A percentile compares a stretch with the other conserved stretches of the same genome.
These are phyloP conservation scores for Zosterops lateralis DNA, from an alignment of 2,113 vertebrate species.

Conservation along the genomic window DNA sequence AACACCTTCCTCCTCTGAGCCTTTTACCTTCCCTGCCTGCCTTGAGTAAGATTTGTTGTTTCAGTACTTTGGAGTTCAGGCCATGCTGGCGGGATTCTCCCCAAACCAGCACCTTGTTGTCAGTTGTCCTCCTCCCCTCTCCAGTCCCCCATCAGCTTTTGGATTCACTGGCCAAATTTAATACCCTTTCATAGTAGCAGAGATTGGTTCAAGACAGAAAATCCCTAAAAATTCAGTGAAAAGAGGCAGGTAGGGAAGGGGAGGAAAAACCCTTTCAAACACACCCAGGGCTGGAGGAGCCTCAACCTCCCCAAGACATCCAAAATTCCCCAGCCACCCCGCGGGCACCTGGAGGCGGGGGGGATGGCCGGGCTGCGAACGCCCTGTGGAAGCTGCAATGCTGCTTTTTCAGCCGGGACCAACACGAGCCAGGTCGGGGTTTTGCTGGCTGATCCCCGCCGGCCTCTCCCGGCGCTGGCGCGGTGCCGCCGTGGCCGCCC, in stretches of 20 bases:
- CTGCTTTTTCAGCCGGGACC: background rate
- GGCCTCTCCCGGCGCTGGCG: background rate
- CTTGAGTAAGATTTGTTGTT: background rate
- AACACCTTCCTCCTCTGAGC: background rate
- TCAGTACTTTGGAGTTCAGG: background rate
- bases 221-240: background rate
- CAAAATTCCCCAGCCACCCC: background rate
- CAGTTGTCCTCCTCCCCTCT: background rate
- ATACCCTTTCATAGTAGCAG: background rate
- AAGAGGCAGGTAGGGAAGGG: background rate
- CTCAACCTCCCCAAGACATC: background rate
- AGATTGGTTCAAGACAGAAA: background rate
- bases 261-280: background rate
- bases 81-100: background rate
- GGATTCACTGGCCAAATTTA: background rate
- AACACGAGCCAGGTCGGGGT: background rate
- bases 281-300: background rate
- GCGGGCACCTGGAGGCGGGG: background rate
- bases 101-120: background rate
- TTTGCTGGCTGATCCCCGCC: background rate
- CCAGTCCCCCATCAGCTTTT: background rate
- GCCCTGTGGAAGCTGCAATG: background rate
- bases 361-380: rapidly evolving
- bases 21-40: background rate
- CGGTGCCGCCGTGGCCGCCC: background rate